A percentile compares a stretch with the other conserved stretches of the same genome.
These are phyloP conservation scores for Drosophila koepferae DNA, from an alignment of 2,888 invertebrate species.

Conservation along the genomic window DNA sequence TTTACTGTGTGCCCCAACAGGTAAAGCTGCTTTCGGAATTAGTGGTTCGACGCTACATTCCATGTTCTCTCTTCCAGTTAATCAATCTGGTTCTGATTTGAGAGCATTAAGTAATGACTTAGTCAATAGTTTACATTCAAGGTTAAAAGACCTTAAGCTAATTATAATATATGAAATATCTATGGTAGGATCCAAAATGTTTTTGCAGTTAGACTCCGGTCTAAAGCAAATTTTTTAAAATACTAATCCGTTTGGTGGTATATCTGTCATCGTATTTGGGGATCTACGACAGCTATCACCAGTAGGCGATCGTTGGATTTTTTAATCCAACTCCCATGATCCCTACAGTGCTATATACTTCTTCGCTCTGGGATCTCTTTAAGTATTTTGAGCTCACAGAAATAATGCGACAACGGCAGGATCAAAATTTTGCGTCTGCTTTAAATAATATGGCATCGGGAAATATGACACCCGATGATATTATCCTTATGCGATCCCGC, in stretches of 20 bases:
- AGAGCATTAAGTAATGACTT: too few species aligned
- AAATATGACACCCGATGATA: background rate
- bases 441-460: background rate
- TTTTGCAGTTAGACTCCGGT: too few species aligned
- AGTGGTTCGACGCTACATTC: too few species aligned
- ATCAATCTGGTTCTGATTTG: too few species aligned
- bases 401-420: slow-evolving; percentile 1
- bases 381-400: background rate
- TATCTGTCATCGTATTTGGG: slow-evolving; percentile 1
- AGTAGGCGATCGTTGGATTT: background rate
- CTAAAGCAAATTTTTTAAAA: background rate
- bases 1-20: too few species aligned
- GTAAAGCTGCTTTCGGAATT: too few species aligned
- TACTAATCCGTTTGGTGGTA: background rate
- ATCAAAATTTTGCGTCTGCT: background rate
- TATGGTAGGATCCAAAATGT: background rate
- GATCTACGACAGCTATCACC: background rate
- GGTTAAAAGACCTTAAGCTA: too few species aligned
- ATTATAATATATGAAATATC: background rate
- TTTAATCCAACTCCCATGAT: background rate
- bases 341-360: background rate
- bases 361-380: background rate
- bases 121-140: too few species aligned
- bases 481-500: background rate
- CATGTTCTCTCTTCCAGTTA: too few species aligned